Conservation (phyloP, 2,888 invertebrate genomes). For the Clanis bilineata region DNA sequence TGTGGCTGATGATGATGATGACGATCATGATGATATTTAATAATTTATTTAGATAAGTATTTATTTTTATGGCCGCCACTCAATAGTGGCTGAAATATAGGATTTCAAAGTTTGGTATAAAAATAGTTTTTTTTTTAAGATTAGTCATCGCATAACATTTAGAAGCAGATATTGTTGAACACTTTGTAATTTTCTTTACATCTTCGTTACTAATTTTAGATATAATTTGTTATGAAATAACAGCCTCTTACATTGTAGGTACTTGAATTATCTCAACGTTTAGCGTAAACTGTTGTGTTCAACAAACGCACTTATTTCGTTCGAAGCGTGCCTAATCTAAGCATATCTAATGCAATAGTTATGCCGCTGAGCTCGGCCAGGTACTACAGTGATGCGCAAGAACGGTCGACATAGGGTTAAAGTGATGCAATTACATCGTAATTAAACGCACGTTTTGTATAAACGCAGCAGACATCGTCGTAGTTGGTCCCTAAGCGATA, state of each 20-base stretch:
- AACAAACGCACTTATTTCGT: not conserved
- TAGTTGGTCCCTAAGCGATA: conserved; percentile 1
- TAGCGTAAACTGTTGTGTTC: not conserved
- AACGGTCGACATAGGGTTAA: conserved; percentile 7
- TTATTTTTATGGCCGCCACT: too few species aligned
- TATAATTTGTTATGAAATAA: not conserved
- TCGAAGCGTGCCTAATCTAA: conserved; percentile 12
- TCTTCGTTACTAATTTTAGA: not conserved
- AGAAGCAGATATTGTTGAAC: too few species aligned
- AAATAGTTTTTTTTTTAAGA: too few species aligned
- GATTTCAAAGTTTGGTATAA: too few species aligned
- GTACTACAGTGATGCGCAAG: conserved; percentile 1
- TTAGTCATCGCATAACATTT: too few species aligned
- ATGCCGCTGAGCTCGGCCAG: conserved; percentile 4
- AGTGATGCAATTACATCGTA: conserved; percentile 8
- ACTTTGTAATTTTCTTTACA: not conserved
- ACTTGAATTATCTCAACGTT: not conserved
- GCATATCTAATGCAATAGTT: conserved; percentile 10
- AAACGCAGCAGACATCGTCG: not conserved
- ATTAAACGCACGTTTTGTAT: not conserved
- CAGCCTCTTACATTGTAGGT: not conserved
- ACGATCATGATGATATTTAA: too few species aligned
- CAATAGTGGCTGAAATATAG: too few species aligned
- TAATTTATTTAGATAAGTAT: too few species aligned
- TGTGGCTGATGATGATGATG: too few species aligned